Evolutionary conservation across 64 coral and sea anemone species (phyloP), one percentile per base, ranked within the genome.

Genomic region (Acropora tenuis): DNA sequence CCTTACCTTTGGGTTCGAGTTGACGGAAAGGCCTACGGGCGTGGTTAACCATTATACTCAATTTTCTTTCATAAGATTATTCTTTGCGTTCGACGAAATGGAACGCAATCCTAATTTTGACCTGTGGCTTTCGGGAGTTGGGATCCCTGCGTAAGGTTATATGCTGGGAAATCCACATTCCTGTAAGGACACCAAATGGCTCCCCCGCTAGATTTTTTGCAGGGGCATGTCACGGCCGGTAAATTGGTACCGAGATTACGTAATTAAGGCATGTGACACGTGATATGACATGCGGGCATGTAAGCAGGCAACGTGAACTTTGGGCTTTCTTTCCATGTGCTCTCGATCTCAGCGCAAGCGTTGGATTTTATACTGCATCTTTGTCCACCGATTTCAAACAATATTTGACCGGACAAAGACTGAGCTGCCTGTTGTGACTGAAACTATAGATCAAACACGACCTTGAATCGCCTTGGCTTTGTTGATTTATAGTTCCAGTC

Each of bases 121-220:
- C 76, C 44, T 78, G 76, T 78, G 76, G 76, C 76, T 78, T 78
- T 78, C 76, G 47, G 76, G 76, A 48, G 76, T 78, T 78, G 76
- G 76, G 45, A 78, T 78, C 42, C 76, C 9, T 78, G 5, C 47
- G 76, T 78, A 78, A 78, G 76, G 76, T 78, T 78, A 78, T 78
- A 78, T 78, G 45, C 76, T 78, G 76, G 42, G 47, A 78, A 78
- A 78, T 78, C 76, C 76, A 78, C 76, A 78, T 78, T 78, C 76
- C 76, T 78, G 76, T 52, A 78, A 52, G 76, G 49, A 47, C 8
- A 48, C 43, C 76, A 78, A 78, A 78, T 78, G 76, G 76, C 76
- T n/a, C 3, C 76, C 76, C 41, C 76, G 5, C 76, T 78, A 47
- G 76, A 78, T 78, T 78, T 53, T 78, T 78, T 78, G 76, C 43